Evolutionary conservation across 2,888 invertebrate species (phyloP).

Genomic region (Drepanosiphum platanoidis): DNA sequence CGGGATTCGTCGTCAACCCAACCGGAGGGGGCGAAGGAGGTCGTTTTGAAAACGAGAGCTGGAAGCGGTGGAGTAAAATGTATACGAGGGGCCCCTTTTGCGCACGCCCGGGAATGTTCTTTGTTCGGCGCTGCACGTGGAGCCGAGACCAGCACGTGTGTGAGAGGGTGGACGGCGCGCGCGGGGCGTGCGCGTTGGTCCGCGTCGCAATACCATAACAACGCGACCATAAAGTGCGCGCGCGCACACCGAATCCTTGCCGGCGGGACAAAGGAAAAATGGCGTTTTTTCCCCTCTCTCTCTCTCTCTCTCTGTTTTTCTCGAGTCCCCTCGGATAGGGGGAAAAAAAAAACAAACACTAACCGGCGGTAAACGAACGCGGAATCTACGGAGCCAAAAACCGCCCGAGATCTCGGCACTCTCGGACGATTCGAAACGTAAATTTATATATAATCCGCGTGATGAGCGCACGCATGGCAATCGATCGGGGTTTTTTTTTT

Average conservation of each 20-base stretch:
- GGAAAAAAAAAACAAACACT: too few species aligned
- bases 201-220: conserved; percentile 57
- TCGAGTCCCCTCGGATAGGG: background rate
- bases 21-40: background rate
- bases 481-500: too few species aligned
- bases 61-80: background rate
- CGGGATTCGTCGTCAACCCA: background rate
- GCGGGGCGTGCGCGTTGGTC: conserved; percentile 56
- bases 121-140: conserved; percentile 58
- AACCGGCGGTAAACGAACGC: too few species aligned
- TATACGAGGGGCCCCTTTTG: conserved; percentile 40
- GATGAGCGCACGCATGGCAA: too few species aligned
- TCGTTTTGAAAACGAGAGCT: background rate
- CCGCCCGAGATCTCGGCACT: too few species aligned
- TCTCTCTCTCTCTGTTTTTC: background rate
- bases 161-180: conserved; percentile 46
- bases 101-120: conserved; percentile 60
- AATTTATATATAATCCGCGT: too few species aligned
- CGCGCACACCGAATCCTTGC: background rate
- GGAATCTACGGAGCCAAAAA: too few species aligned
- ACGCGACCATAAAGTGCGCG: conserved; percentile 34
- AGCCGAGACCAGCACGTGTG: conserved; percentile 54
- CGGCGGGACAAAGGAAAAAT: conserved; percentile 47
- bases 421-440: too few species aligned
- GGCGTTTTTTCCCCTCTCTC: conserved; percentile 10